Base-by-base conservation (phyloP, 2,113 vertebrate species). In the Xenopus laevis region DNA sequence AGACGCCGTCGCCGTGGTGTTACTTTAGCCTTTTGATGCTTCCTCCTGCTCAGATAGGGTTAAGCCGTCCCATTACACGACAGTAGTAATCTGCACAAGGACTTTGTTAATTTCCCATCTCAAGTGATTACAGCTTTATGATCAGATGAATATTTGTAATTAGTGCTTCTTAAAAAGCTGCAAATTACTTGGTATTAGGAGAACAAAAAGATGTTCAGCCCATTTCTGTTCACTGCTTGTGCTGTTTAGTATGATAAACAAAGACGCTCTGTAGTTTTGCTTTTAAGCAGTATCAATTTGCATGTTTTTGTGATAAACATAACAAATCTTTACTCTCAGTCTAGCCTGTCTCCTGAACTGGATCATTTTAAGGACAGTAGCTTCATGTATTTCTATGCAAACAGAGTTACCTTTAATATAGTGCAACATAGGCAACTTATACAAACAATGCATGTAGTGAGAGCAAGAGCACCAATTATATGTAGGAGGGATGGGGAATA, bases 81-180 rank as follows among this genome's bases (percentile, higher is more conserved):
- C 81, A 74, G n/a, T 81, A 82, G 79, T 75, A 79, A 83, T 86
- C 85, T 79, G 81, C 81, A 79, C 72, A 78, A 62, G 84, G 82
- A 79, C 81, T 86, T 82, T 85, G 83, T 81, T 80, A 78, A 77
- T 30, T 79, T 80, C 79, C 79, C 79, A 82, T 81, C 84, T 85
- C 83, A 83, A 81, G 79, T 82, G 84, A 84, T 86, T 86, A 85
- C 82, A 85, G 84, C 81, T 85, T 87, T 86, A 77, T 86, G 84
- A 86, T 85, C 83, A 83, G 86, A 84, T 83, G 83, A 85, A 83
- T 86, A 86, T 86, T 86, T 85, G 82, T 86, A 86, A 85, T 85
- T 86, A 84, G 85, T 10, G 18, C 77, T n/a, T 71, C 81, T 83
- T 83, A 86, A 85, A 83, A 84, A 85, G 80, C 80, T 84, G 80